Evolutionary conservation across 2,113 vertebrate species (phyloP).

Genomic region (Syrmaticus mikado): DNA sequence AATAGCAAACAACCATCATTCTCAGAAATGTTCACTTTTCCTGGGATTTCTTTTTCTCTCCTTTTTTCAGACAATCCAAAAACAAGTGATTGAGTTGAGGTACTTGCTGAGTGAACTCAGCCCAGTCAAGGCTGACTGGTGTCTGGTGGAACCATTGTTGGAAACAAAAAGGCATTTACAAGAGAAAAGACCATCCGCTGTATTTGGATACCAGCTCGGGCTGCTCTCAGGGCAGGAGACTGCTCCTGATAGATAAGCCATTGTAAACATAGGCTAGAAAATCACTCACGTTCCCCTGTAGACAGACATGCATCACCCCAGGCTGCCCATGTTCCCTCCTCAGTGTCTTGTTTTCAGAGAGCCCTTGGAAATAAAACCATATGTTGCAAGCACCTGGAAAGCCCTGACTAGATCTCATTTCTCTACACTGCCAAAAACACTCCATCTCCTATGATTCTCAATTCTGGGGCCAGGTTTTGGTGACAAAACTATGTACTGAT

Average conservation of each 20-base stretch:
- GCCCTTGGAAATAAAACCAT: not conserved
- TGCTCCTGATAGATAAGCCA: not conserved
- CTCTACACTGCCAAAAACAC: not conserved
- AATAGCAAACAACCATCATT: slow-evolving; percentile 74
- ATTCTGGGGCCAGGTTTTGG: not conserved
- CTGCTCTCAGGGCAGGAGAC: not conserved
- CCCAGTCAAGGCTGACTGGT: not conserved
- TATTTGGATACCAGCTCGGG: not conserved
- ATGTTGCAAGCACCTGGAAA: slow-evolving; percentile 14
- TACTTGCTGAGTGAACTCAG: slow-evolving; percentile 31
- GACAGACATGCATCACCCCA: not conserved
- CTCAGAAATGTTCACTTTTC: slow-evolving; percentile 72
- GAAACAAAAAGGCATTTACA: slow-evolving; percentile 33
- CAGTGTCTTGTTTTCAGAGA: not conserved
- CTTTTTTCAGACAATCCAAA: slow-evolving; percentile 52
- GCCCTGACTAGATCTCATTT: not conserved
- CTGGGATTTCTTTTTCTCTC: slow-evolving; percentile 64
- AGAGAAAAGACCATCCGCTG: slow-evolving; percentile 3
- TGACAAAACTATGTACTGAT: not conserved
- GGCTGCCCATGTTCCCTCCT: not conserved
- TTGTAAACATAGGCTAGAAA: not conserved
- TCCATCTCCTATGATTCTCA: not conserved
- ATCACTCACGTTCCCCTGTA: not conserved
- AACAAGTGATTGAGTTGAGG: slow-evolving; percentile 55
- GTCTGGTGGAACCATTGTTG: slow-evolving; percentile 33